Evolutionary conservation across 2,888 invertebrate species (phyloP), one percentile per base, ranked within the genome.

Genomic region (Eupithecia insigniata): DNA sequence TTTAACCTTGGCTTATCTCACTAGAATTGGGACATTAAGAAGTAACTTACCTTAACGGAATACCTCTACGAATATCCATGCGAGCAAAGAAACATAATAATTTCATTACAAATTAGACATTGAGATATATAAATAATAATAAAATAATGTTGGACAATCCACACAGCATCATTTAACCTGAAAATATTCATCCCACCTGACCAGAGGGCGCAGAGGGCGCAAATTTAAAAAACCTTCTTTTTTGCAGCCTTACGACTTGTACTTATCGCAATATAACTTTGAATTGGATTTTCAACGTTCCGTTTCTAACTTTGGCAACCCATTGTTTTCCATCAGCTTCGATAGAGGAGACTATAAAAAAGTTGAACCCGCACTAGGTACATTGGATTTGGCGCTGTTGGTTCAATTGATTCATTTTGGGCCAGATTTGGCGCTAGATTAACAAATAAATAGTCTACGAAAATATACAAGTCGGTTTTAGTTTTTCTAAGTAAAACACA

Each of bases 291-390:
- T 60, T 34, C 61, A 32, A 32, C 61, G 32, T 32, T n/a, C 34
- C 30, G 18, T 34, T 62, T 22, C 61, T n/a, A 58, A 60, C 28
- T 30, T 58, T 58, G 28, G 28, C 58, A 58, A 64, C 26, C 34
- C 26, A 34, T 62, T 62, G 32, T 62, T 62, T 62, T 62, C 34
- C n/a, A 62, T 34, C 61, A 32, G 61, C 34, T 62, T 7, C 10
- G 32, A 60, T 30, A 43, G 55, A 81, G n/a, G 3, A n/a, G 22
- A 51, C 46, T 65, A 83, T 89, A 89, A 89, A 86, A 85, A 87
- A 88, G 85, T 90, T 88, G 87, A 89, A 88, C 46, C 86, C 87
- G 87, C 89, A 92, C 93, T 91, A n/a, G n/a, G n/a, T n/a, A 90
- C 81, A 83, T 85, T 88, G 84, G 83, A 87, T 87, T 87, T 83